phyloP scores from a whole-genome alignment of 2,113 vertebrate genomes.

The Rhodinocichla rosea region DNA sequence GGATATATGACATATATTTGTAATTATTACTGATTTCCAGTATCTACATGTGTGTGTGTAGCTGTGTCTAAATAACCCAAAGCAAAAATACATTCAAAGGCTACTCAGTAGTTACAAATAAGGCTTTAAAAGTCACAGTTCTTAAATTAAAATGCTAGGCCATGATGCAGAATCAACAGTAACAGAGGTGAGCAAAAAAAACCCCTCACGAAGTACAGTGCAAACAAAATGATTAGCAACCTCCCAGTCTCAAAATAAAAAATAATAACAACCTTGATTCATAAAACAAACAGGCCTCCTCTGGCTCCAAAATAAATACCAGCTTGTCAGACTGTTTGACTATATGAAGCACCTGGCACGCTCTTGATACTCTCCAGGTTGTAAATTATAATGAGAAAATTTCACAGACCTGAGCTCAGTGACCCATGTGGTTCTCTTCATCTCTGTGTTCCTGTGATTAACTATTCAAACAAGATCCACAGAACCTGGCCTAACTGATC shows the following conservation, averaged over 20 bases:
- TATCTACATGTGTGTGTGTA: not conserved
- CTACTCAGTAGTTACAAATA: not conserved
- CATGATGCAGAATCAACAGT: not conserved
- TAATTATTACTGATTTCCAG: not conserved
- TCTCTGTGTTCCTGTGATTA: conserved; percentile 49
- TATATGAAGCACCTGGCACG: conserved; percentile 24
- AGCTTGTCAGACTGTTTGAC: conserved; percentile 18
- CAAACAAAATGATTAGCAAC: not conserved
- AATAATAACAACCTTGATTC: not conserved
- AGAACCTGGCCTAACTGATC: conserved; percentile 14
- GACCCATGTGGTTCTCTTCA: conserved; percentile 58
- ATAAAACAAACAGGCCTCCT: not conserved
- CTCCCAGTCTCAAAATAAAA: not conserved
- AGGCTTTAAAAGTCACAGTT: not conserved
- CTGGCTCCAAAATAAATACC: conserved; percentile 39
- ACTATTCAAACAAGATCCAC: conserved; percentile 40
- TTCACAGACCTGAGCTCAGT: conserved; percentile 14
- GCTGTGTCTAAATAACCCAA: not conserved
- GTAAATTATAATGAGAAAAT: conserved; percentile 54
- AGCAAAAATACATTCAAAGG: not conserved
- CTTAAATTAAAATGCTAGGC: not conserved
- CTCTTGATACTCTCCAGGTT: conserved; percentile 34
- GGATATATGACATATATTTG: not conserved
- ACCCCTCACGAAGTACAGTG: not conserved
- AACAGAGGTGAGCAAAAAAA: not conserved